phyloP scores from a whole-genome alignment of 2,797 vertebrate genomes.

The Clarias pachynema region DNA sequence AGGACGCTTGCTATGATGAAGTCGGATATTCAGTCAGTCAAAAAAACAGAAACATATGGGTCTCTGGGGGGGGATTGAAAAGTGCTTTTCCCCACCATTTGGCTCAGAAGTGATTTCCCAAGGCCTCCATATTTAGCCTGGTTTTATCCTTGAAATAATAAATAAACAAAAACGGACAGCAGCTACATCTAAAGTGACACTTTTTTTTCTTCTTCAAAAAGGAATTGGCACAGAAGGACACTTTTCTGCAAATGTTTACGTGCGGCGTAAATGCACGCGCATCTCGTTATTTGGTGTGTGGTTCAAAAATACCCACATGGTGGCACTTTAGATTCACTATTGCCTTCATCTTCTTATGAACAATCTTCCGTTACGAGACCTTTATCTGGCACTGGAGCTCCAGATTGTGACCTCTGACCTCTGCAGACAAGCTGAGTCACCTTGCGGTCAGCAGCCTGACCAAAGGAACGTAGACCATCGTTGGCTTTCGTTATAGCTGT shows the following conservation, averaged over 20 bases:
- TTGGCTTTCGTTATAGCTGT: slow-evolving; percentile 47
- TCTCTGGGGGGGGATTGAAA: slow-evolving; percentile 33
- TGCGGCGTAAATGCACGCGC: slow-evolving; percentile 15
- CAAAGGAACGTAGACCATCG: slow-evolving; percentile 47
- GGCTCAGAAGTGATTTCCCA: slow-evolving; percentile 34
- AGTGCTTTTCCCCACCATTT: slow-evolving; percentile 40
- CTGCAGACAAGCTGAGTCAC: slow-evolving; percentile 11
- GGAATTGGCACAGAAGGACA: slow-evolving; percentile 63
- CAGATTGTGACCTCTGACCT: slow-evolving; percentile 18
- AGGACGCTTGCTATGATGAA: background rate
- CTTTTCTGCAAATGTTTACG: slow-evolving; percentile 51
- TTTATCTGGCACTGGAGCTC: background rate
- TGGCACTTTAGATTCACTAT: slow-evolving; percentile 28
- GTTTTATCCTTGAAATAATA: slow-evolving; percentile 46
- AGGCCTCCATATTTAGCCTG: slow-evolving; percentile 28
- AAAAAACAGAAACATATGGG: slow-evolving; percentile 36
- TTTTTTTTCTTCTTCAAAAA: slow-evolving; percentile 24
- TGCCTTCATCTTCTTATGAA: slow-evolving; percentile 41
- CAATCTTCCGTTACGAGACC: background rate
- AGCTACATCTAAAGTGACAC: slow-evolving; percentile 56
- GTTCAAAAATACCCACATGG: slow-evolving; percentile 52
- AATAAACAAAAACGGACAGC: slow-evolving; percentile 50
- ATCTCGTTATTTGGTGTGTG: slow-evolving; percentile 29
- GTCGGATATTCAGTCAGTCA: slow-evolving; percentile 37
- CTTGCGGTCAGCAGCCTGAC: slow-evolving; percentile 29